A percentile compares a stretch with the other conserved stretches of the same genome.
phyloP scores from a whole-genome alignment of 2,113 vertebrate genomes.

The Urocynchramus pylzowi region DNA sequence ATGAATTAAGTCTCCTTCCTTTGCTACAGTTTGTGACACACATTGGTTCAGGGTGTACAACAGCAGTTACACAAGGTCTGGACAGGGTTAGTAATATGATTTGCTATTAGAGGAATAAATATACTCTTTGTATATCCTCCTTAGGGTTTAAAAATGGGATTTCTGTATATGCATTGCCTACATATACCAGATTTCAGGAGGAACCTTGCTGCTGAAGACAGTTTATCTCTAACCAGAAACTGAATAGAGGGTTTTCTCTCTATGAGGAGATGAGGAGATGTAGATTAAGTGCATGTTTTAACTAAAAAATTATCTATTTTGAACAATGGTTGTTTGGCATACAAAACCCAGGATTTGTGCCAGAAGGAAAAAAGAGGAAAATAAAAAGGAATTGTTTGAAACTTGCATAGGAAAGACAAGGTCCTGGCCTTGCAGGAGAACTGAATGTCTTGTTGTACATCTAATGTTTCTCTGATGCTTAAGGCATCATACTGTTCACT shows the following conservation, averaged over 20 bases:
- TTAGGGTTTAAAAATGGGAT: neutral
- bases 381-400: neutral
- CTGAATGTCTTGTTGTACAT: neutral
- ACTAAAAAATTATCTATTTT: neutral
- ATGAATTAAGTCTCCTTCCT: neutral
- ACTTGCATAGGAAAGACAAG: neutral
- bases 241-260: neutral
- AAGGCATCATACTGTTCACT: neutral
- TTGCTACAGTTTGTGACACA: neutral
- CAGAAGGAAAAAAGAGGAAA: neutral
- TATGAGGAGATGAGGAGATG: too few species aligned
- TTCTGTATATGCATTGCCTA: neutral
- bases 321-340: neutral
- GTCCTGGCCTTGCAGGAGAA: neutral
- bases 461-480: neutral
- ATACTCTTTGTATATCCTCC: neutral
- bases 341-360: neutral
- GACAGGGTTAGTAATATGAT: neutral
- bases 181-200: neutral
- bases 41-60: neutral
- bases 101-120: neutral
- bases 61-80: neutral
- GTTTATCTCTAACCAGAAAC: neutral
- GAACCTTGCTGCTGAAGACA: neutral
- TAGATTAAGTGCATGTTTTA: neutral